Percentiles rank a stretch among this genome's conserved stretches.
phyloP scores from a whole-genome alignment of 2,113 vertebrate genomes.

The Poeciliopsis occidentalis region DNA sequence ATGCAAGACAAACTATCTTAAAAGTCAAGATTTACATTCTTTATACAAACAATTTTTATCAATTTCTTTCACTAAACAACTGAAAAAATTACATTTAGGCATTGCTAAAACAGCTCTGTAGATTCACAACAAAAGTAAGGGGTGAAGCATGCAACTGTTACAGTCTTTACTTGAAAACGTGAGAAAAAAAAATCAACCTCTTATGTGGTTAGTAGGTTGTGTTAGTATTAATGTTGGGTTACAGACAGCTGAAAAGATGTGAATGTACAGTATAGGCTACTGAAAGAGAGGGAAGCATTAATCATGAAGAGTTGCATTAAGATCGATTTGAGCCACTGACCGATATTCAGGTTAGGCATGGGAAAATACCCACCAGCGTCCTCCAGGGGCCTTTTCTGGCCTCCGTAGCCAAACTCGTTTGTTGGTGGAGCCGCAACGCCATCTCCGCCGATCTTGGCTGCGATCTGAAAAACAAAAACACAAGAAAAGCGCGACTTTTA shows the following conservation, averaged over 20 bases:
- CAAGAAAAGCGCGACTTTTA: too few species aligned
- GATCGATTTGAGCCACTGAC: constrained; percentile 72
- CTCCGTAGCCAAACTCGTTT: constrained; percentile 94
- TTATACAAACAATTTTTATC: background rate
- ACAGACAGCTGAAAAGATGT: constrained; percentile 5
- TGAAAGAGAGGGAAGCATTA: constrained; percentile 56
- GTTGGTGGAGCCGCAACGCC: constrained; percentile 85
- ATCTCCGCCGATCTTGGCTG: constrained; percentile 98
- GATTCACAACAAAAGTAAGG: background rate
- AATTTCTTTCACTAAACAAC: background rate
- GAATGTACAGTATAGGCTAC: constrained; percentile 15
- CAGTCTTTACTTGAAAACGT: background rate
- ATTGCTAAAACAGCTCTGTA: background rate
- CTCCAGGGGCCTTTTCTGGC: constrained; percentile 98
- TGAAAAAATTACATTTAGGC: background rate
- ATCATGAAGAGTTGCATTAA: constrained; percentile 60
- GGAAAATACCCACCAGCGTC: constrained; percentile 93
- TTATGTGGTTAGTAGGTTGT: constrained; percentile 15
- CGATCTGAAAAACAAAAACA: constrained; percentile 83
- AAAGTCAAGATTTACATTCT: background rate
- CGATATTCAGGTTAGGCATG: constrained; percentile 80
- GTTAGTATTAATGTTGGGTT: constrained; percentile 9
- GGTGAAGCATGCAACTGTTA: constrained; percentile 33
- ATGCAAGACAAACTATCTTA: too few species aligned
- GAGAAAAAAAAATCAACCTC: too few species aligned